These are phyloP conservation scores for Papilio machaon DNA, from an alignment of 1,140 invertebrate species.

Conservation along the genomic window DNA sequence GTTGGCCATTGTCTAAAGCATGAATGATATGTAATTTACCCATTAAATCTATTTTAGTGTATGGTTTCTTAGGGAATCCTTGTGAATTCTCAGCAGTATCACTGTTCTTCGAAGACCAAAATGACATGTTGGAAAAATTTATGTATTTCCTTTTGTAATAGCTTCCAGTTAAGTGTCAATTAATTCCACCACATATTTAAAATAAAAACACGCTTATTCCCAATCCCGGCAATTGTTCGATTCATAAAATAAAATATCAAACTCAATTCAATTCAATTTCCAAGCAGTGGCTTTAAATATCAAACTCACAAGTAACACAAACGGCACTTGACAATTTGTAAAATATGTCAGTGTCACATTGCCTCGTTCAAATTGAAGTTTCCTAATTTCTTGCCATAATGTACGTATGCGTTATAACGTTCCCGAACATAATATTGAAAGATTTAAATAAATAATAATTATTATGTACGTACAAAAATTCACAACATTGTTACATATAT, in stretches of 20 bases:
- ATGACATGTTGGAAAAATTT: slow-evolving; percentile 40
- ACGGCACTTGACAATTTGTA: too few relatives aligned
- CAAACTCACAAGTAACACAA: too few relatives aligned
- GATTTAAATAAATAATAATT: too few relatives aligned
- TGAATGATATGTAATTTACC: slow-evolving; percentile 50
- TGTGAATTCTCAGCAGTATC: slow-evolving; percentile 41
- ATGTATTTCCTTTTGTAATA: neutral
- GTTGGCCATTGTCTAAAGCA: slow-evolving; percentile 51
- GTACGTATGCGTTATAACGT: too few relatives aligned
- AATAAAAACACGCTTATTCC: neutral
- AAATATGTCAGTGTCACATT: too few relatives aligned
- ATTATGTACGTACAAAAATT: too few relatives aligned
- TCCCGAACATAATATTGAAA: too few relatives aligned
- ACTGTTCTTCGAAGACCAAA: slow-evolving; percentile 36
- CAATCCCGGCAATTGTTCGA: neutral
- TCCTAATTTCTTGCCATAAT: too few relatives aligned
- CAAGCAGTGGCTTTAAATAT: neutral
- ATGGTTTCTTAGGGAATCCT: slow-evolving; percentile 43
- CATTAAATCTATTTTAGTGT: slow-evolving; percentile 46
- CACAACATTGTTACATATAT: too few relatives aligned
- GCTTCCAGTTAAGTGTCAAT: neutral
- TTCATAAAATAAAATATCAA: neutral
- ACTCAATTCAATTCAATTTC: neutral
- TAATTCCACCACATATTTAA: neutral
- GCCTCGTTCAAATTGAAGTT: too few relatives aligned